A percentile compares a stretch with the other conserved stretches of the same genome.
Evolutionary conservation across 2,888 invertebrate genomes (phyloP).

Genomic region (Nomada ferruginata): DNA sequence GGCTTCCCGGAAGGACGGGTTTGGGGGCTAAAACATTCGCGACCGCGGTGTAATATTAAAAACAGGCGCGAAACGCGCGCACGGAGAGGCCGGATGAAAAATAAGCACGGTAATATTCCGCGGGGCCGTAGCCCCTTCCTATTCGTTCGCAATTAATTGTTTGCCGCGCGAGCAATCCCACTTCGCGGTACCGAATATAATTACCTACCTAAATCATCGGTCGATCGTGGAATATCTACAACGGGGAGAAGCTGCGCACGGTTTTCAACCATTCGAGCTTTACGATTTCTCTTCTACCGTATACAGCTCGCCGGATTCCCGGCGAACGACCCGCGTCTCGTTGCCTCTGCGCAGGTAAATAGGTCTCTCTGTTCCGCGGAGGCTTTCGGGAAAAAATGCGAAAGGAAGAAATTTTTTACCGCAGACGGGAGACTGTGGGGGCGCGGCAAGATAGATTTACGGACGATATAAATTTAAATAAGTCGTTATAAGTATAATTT

Average conservation of each 20-base stretch:
- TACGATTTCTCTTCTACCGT: no score
- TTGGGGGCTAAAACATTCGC: constrained; percentile 71
- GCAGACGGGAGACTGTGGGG: not conserved
- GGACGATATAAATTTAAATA: constrained; percentile 80
- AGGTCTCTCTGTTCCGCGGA: not conserved
- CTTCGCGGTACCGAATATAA: constrained; percentile 75
- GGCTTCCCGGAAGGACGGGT: constrained; percentile 51
- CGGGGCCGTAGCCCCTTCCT: constrained; percentile 63
- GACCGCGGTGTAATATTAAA: constrained; percentile 75
- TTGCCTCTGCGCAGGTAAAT: no score
- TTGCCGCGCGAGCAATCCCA: constrained; percentile 75
- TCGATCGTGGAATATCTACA: constrained; percentile 69
- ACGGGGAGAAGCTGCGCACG: constrained; percentile 33
- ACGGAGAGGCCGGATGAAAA: constrained; percentile 69
- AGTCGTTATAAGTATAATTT: constrained; percentile 81
- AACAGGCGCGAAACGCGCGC: constrained; percentile 74
- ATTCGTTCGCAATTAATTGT: constrained; percentile 75
- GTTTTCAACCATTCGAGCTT: constrained; percentile 9
- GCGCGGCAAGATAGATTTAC: constrained; percentile 64
- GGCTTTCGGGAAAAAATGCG: not conserved
- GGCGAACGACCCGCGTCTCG: no score
- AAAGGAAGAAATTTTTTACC: not conserved
- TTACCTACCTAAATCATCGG: constrained; percentile 75
- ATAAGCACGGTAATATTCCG: constrained; percentile 74
- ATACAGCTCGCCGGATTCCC: no score